Percentiles rank a stretch among this genome's conserved stretches.
Conservation (phyloP, 2,888 invertebrate species). For the Abrostola tripartita region DNA sequence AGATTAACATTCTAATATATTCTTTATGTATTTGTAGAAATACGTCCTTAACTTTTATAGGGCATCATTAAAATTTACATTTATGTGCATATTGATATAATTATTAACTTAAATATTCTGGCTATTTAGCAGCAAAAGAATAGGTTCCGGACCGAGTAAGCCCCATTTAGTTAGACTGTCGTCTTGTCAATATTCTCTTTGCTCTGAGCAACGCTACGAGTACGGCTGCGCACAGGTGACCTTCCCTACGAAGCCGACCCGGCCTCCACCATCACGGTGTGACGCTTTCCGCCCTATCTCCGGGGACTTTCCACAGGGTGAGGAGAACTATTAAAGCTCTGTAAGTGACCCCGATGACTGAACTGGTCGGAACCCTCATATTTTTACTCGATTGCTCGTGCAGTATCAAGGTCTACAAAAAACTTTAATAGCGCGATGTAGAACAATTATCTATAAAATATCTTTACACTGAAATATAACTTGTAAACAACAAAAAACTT, state of each 20-base stretch:
- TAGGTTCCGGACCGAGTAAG: slow-evolving; percentile 84
- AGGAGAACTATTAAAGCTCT: slow-evolving; percentile 72
- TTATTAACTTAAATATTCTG: no score
- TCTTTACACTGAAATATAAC: rapidly evolving
- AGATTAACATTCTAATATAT: slow-evolving; percentile 18
- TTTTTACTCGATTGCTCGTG: rapidly evolving
- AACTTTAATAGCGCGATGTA: slow-evolving; percentile 71
- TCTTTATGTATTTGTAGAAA: background rate
- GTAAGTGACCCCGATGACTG: slow-evolving; percentile 83
- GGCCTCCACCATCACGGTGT: slow-evolving; percentile 75
- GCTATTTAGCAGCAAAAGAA: slow-evolving; percentile 34
- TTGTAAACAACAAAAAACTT: rapidly evolving
- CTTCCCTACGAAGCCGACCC: slow-evolving; percentile 76
- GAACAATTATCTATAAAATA: slow-evolving; percentile 14
- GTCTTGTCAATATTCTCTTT: slow-evolving; percentile 79
- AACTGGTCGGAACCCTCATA: slow-evolving; percentile 79
- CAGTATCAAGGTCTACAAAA: slow-evolving; percentile 50
- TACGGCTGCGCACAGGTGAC: slow-evolving; percentile 71
- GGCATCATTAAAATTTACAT: no score
- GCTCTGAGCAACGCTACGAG: slow-evolving; percentile 86
- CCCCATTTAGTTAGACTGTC: slow-evolving; percentile 84
- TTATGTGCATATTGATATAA: no score
- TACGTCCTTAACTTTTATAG: no score
- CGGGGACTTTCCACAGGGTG: slow-evolving; percentile 89
- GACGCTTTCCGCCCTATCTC: slow-evolving; percentile 86